Evolutionary conservation across 2,888 invertebrate species (phyloP).

Genomic region (Eupeodes latifasciatus): DNA sequence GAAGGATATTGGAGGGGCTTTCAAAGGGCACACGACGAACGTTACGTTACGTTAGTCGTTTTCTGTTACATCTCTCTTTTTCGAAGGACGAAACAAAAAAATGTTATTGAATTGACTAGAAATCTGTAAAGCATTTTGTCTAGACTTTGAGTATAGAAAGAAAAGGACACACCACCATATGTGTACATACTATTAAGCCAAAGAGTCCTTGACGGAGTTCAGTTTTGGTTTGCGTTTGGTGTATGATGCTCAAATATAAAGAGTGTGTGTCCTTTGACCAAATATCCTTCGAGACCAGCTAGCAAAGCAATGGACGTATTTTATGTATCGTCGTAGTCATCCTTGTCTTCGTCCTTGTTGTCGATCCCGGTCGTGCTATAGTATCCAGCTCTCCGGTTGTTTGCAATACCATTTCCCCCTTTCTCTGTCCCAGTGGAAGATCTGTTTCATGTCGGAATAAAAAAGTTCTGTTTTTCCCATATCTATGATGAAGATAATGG

Average conservation of each 20-base stretch:
- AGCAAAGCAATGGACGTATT: constrained; percentile 41
- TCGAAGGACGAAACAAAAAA: not conserved
- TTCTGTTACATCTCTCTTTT: too few relatives aligned
- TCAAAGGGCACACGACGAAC: not conserved
- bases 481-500: constrained; percentile 47
- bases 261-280: constrained; percentile 56
- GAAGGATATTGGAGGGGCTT: not conserved
- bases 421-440: constrained; percentile 32
- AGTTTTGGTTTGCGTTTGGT: constrained; percentile 9
- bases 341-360: constrained; percentile 26
- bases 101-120: constrained; percentile 67
- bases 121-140: constrained; percentile 72
- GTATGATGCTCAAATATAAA: constrained; percentile 11
- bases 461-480: constrained; percentile 24
- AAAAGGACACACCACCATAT: constrained; percentile 35
- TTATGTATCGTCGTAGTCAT: constrained; percentile 55
- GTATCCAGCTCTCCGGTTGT: constrained; percentile 68
- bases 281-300: constrained; percentile 26
- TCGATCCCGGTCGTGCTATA: not conserved
- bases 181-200: constrained; percentile 1
- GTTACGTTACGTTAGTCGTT: not conserved
- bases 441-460: constrained; percentile 35
- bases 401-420: constrained; percentile 39
- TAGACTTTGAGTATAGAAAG: constrained; percentile 52
- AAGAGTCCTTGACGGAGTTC: not conserved